Percentiles rank a stretch among this genome's conserved stretches.
These are phyloP conservation scores for Colossoma macropomum DNA, from an alignment of 2,113 vertebrate genomes.

Conservation along the genomic window DNA sequence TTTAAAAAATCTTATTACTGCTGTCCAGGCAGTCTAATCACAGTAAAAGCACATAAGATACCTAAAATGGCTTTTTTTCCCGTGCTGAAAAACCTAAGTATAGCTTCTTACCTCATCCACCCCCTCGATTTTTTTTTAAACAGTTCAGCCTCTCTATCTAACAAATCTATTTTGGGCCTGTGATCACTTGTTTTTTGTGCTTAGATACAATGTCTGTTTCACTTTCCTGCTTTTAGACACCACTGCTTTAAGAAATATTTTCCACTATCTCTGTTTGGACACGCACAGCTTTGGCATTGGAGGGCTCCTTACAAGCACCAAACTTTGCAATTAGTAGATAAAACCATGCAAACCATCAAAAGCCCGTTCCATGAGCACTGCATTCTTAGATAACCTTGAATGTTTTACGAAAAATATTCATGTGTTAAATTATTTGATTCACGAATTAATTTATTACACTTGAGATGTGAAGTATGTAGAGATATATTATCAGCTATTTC, in stretches of 20 bases:
- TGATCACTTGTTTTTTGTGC: neutral
- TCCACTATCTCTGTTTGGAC: conserved; percentile 21
- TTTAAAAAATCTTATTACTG: too few species aligned
- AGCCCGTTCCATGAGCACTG: conserved; percentile 22
- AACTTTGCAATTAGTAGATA: conserved; percentile 19
- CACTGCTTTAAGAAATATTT: neutral
- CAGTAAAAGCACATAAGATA: too few species aligned
- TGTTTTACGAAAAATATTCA: conserved; percentile 22
- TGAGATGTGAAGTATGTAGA: conserved; percentile 48
- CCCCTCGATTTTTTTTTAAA: too few species aligned
- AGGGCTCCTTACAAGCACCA: conserved; percentile 21
- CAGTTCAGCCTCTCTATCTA: too few species aligned
- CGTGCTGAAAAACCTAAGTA: too few species aligned
- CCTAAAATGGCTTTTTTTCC: too few species aligned
- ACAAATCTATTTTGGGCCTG: too few species aligned
- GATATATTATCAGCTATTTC: conserved; percentile 38
- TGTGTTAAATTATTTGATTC: conserved; percentile 43
- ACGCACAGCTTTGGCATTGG: conserved; percentile 15
- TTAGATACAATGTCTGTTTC: neutral
- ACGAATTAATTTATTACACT: conserved; percentile 40
- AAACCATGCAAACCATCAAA: conserved; percentile 9
- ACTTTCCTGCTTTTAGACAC: neutral
- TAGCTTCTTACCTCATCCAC: too few species aligned
- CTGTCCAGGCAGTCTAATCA: too few species aligned
- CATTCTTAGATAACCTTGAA: conserved; percentile 33